These are phyloP conservation scores for Eupeodes latifasciatus DNA, from an alignment of 2,888 invertebrate species.

Conservation along the genomic window DNA sequence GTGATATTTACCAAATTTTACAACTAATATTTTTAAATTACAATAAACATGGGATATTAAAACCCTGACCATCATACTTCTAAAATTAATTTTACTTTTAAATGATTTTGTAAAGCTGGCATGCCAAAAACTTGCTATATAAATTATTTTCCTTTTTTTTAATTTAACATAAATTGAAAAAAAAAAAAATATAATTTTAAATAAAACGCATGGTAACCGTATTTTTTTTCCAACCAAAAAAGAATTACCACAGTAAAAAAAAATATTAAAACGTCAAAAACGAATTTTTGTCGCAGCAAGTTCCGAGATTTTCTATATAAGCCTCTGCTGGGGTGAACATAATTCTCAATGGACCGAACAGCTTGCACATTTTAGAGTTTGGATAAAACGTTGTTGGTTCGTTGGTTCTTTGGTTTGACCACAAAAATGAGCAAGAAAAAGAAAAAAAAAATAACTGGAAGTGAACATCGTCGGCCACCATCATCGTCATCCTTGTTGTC, in stretches of 20 bases:
- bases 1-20: no score
- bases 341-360: constrained; percentile 47
- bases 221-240: not conserved
- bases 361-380: constrained; percentile 41
- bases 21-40: no score
- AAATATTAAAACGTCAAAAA: constrained; percentile 43
- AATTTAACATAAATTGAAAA: no score
- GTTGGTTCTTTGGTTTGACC: constrained; percentile 36
- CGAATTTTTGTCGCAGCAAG: constrained; percentile 46
- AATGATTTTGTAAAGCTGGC: no score
- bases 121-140: no score
- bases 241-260: constrained; percentile 38
- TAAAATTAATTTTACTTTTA: no score
- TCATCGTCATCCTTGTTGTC: no score
- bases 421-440: constrained; percentile 18
- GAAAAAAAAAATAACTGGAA: not conserved
- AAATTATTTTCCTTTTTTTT: no score
- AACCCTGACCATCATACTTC: no score
- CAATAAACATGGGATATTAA: no score
- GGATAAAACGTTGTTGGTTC: constrained; percentile 17
- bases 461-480: not conserved
- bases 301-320: constrained; percentile 36
- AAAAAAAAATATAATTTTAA: no score
- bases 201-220: constrained; percentile 2
- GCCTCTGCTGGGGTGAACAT: constrained; percentile 54